Evolutionary conservation across 2,888 invertebrate species (phyloP).

Genomic region (Scrobipalpa atriplicella): DNA sequence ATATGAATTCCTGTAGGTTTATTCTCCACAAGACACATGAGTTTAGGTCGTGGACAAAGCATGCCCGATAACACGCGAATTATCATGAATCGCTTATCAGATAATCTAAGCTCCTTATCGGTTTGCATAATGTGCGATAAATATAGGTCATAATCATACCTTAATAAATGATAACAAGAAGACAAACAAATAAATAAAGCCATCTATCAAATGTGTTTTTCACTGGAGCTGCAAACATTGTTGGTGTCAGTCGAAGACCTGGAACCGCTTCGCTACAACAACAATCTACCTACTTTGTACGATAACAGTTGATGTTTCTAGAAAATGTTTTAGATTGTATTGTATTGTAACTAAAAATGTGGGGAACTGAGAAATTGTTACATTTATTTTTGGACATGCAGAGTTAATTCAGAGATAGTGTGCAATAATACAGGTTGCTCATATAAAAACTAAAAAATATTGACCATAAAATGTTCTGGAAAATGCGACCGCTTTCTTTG

Average conservation of each 20-base stretch:
- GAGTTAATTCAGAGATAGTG: no score
- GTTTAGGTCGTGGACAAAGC: neutral
- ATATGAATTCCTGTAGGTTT: neutral
- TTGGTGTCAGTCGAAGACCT: slow-evolving; percentile 3
- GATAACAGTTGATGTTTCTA: no score
- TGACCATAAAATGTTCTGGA: no score
- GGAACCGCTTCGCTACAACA: neutral
- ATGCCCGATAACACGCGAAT: slow-evolving; percentile 4
- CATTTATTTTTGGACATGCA: no score
- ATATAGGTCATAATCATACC: slow-evolving; percentile 1
- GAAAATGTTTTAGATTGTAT: no score
- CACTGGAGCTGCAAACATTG: neutral
- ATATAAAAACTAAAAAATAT: no score
- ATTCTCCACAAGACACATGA: neutral
- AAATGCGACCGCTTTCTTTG: no score
- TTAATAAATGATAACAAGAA: neutral
- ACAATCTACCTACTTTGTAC: neutral
- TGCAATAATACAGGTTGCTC: no score
- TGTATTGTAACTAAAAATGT: no score
- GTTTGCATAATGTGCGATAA: slow-evolving; percentile 12
- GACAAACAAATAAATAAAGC: neutral
- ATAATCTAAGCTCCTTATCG: neutral
- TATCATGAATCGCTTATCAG: slow-evolving; percentile 11
- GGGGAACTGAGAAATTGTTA: no score
- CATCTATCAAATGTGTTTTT: slow-evolving; percentile 20